phyloP scores from a whole-genome alignment of 2,797 vertebrate genomes.

The Pelodytes ibericus region DNA sequence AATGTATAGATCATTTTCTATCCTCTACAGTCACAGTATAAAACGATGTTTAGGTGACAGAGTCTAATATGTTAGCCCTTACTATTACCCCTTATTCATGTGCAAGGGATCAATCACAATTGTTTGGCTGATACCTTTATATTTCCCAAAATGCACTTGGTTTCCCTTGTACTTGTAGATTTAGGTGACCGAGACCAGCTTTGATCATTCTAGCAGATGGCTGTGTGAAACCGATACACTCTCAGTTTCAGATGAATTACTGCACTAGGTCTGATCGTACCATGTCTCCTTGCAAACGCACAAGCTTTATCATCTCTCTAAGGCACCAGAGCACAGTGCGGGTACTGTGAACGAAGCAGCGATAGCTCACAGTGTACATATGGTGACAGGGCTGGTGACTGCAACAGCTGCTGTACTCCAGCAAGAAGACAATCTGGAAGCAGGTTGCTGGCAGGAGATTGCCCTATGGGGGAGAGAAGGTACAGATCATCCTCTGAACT shows the following conservation, averaged over 20 bases:
- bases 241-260: conserved; percentile 16
- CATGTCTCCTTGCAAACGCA: conserved; percentile 13
- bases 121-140: conserved; percentile 1
- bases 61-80: too few relatives aligned
- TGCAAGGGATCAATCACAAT: background rate
- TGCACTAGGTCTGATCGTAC: background rate
- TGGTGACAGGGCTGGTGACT: too few relatives aligned
- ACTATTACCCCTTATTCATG: background rate
- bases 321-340: too few relatives aligned
- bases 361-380: background rate
- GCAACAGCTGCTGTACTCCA: too few relatives aligned
- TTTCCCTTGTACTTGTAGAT: conserved; percentile 33
- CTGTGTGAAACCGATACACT: conserved; percentile 42
- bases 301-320: too few relatives aligned
- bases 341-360: background rate
- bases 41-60: too few relatives aligned
- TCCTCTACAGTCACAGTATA: too few relatives aligned
- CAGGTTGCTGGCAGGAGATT: too few relatives aligned
- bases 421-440: too few relatives aligned
- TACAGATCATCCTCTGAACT: too few relatives aligned
- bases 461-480: too few relatives aligned
- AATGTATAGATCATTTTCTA: too few relatives aligned
- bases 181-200: conserved; percentile 33
- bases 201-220: conserved; percentile 24
- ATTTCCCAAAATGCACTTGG: conserved; percentile 14